Evolutionary conservation across 2,888 invertebrate genomes (phyloP), one percentile per base, ranked within the genome.

Genomic region (Cheilosia soror): DNA sequence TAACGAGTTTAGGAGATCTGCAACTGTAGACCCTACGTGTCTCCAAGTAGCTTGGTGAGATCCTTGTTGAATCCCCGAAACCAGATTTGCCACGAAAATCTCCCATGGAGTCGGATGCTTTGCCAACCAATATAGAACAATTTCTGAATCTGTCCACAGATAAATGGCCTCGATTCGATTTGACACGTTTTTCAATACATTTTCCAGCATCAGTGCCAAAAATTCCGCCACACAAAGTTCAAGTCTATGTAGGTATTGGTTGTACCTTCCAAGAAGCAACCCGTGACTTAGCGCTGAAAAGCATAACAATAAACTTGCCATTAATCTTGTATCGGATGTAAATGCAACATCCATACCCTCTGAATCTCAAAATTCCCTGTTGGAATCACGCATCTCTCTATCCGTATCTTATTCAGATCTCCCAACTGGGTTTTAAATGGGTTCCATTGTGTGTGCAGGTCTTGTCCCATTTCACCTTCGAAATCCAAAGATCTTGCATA

Each of bases 51-150:
- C 1, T 25, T 27, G 7, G 27, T 44, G 44, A 25, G 5, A 29
- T 29, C 37, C 42, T 42, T 42, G 42, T 42, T 42, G 42, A 42
- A 42, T 42, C 42, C 42, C 2, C 11, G 42, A 42, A 13, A 42
- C 42, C 2, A 13, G 42, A 13, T 42, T 42, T 4, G 42, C n/a
- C 42, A 63, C 63, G 4, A 63, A 63, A 9, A 33, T n/a, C 3
- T 55, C 29, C 68, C 55, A 53, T 5, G 40, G 13, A 11, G 53
- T 53, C 20, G 53, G 66, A 20, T 66, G 53, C n/a, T 53, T 66
- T n/a, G 66, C 66, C 7, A 66, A n/a, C 42, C 53, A 66, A 66
- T 53, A 37, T n/a, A 66, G n/a, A 0, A 66, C 66, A 13, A 42
- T 42, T 13, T 42, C 42, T 11, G 13, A 42, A 42, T 42, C 42